Base-by-base conservation (phyloP, 2,797 vertebrate species). In the Rhyacichthys aspro region DNA sequence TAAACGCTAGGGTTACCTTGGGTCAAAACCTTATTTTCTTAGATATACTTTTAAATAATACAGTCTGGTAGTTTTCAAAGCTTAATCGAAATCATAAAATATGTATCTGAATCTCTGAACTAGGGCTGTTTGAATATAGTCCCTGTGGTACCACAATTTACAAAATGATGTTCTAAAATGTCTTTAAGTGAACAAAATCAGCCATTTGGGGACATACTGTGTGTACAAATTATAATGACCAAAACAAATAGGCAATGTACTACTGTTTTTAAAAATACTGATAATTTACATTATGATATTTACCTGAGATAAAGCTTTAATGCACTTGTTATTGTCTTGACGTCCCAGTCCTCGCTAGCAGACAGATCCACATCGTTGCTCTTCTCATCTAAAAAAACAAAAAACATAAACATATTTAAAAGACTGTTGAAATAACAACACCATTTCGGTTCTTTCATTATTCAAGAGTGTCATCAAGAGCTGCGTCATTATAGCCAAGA, bases 241-340 rank as follows among this genome's bases (percentile, higher is more conserved):
- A 55, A 15, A 44, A n/a, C 10, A 3, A 28, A 28, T 28, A 28
- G 23, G 23, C 23, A 28, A 28, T 28, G 23, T 3, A 28, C 23
- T 28, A 28, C 23, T 28, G 23, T 28, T 28, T 28, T 28, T 28
- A 28, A 5, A 28, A 28, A 28, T 28, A 28, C n/a, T n/a, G n/a
- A n/a, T 28, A 28, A 28, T 28, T 28, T 28, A 28, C 3, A 28
- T 28, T 16, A 32, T 11, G 17, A 64, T 42, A 5, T 79, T 89
- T 80, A 98, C 97, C 97, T 94, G 66, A 98, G 84, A 88, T 96
- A 98, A 11, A 95, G 95, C 71, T 99, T 99, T 76, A 99, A 86
- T 69, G 95, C 92, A 76, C 96, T 99, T 1, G 97, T 98, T 83
- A 99, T 94, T 3, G 97, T 98, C 90, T 98, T 99, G 42, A 98